These are phyloP conservation scores for Diplodus sargus DNA, from an alignment of 2,797 vertebrate species.

Conservation along the genomic window DNA sequence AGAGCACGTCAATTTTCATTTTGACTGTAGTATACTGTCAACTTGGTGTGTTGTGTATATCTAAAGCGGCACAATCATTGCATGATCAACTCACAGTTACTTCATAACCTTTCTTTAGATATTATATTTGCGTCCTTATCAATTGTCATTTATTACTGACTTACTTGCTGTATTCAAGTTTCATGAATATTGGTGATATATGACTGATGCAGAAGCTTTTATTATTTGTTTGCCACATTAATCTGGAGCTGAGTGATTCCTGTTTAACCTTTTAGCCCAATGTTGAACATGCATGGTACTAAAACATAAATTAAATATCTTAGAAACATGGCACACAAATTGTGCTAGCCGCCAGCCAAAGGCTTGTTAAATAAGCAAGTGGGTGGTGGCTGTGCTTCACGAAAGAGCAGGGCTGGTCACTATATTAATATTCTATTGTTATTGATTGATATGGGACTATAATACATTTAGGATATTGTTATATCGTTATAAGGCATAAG, in stretches of 20 bases:
- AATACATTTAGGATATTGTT: too few relatives aligned
- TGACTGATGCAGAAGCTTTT: conserved; percentile 18
- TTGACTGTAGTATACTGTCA: conserved; percentile 9
- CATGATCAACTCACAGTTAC: conserved; percentile 20
- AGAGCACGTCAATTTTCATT: conserved; percentile 18
- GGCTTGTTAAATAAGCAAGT: too few relatives aligned
- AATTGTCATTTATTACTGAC: neutral
- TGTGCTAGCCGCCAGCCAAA: too few relatives aligned
- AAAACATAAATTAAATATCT: neutral
- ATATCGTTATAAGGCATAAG: too few relatives aligned
- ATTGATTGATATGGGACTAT: too few relatives aligned
- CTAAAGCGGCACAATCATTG: conserved; percentile 8
- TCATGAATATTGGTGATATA: conserved; percentile 6
- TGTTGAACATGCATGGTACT: conserved; percentile 43
- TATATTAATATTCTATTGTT: too few relatives aligned
- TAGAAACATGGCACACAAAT: too few relatives aligned
- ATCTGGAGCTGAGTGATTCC: conserved; percentile 30
- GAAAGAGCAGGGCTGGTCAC: too few relatives aligned
- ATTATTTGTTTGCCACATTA: conserved; percentile 20
- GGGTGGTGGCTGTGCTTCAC: too few relatives aligned
- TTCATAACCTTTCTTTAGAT: neutral
- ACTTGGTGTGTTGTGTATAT: neutral
- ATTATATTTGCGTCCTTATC: conserved; percentile 10
- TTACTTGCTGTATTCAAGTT: neutral
- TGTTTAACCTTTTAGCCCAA: conserved; percentile 2